Evolutionary conservation across 2,797 vertebrate genomes (phyloP), one percentile per base, ranked within the genome.

Genomic region (Characodon lateralis): DNA sequence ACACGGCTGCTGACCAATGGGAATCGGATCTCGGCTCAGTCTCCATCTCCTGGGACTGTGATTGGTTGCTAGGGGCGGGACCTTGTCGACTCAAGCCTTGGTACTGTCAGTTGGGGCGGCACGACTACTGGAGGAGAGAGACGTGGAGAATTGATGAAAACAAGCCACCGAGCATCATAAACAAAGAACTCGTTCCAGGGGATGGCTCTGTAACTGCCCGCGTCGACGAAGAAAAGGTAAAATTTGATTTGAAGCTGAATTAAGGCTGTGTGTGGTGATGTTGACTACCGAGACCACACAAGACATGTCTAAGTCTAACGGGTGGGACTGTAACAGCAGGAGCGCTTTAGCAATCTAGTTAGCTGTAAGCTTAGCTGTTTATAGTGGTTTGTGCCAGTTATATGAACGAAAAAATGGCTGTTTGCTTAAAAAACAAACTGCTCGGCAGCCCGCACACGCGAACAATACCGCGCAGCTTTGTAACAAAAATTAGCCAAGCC

Each of bases 1-100:
- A 88, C 92, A 72, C 70, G 0, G 2, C 16, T 6, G 0, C 5
- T 16, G 50, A 56, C 95, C 91, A 96, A 95, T 95, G 2, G 81
- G 2, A 73, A 50, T 7, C 31, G 46, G 0, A 0, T 8, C 1
- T 82, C 70, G 69, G 61, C 86, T 87, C 89, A 65, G 82, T 85
- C 68, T 88, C 80, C 76, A 71, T 69, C 69, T 22, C 12, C 50
- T 53, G 70, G 31, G 68, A 8, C 0, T 50, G 24, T 80, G 84
- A 95, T 96, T 95, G 94, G 96, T 96, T 93, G 90, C 93, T 89
- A 96, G 31, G 95, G 96, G 95, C 90, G 95, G 92, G 83, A 87
- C 90, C 46, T 65, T 79, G 76, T 87, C 88, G 91, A 93, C 91
- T 84, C 31, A 61, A 80, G 86, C 88, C 53, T 83, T 73, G 77